A percentile compares a stretch with the other conserved stretches of the same genome.
Conservation (phyloP, 2,797 vertebrate genomes). For the Spinibarbus caldwelli region DNA sequence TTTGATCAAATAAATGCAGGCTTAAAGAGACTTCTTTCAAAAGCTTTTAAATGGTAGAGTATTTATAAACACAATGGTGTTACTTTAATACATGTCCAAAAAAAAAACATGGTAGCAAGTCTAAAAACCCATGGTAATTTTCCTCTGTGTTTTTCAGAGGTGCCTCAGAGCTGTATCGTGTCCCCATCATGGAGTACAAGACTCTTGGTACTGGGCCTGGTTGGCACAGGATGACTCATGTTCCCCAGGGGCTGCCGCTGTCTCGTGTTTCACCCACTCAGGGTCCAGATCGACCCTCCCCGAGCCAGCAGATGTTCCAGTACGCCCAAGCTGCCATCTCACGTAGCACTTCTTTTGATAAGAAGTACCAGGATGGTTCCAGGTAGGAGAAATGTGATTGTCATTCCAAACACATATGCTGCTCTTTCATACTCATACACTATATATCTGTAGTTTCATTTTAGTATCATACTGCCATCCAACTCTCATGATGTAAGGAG, state of each 20-base stretch:
- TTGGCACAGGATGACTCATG: slow-evolving; percentile 82
- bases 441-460: background rate
- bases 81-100: background rate
- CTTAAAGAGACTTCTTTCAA: background rate
- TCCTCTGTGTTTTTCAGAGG: slow-evolving; percentile 70
- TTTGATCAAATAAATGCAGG: background rate
- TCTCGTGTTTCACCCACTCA: slow-evolving; percentile 82
- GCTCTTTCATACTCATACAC: background rate
- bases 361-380: slow-evolving; percentile 83
- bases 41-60: background rate
- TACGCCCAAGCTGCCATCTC: slow-evolving; percentile 82
- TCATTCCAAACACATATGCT: slow-evolving; percentile 9
- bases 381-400: slow-evolving; percentile 71
- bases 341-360: slow-evolving; percentile 86
- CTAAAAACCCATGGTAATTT: background rate
- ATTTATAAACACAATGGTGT: background rate
- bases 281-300: slow-evolving; percentile 78
- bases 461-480: background rate
- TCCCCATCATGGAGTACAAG: slow-evolving; percentile 87
- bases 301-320: slow-evolving; percentile 82
- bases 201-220: slow-evolving; percentile 76
- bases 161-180: slow-evolving; percentile 84
- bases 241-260: slow-evolving; percentile 79
- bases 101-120: background rate
- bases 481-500: background rate